Base-by-base conservation (phyloP, 2,113 vertebrate genomes). In the Bothrops jararaca region DNA sequence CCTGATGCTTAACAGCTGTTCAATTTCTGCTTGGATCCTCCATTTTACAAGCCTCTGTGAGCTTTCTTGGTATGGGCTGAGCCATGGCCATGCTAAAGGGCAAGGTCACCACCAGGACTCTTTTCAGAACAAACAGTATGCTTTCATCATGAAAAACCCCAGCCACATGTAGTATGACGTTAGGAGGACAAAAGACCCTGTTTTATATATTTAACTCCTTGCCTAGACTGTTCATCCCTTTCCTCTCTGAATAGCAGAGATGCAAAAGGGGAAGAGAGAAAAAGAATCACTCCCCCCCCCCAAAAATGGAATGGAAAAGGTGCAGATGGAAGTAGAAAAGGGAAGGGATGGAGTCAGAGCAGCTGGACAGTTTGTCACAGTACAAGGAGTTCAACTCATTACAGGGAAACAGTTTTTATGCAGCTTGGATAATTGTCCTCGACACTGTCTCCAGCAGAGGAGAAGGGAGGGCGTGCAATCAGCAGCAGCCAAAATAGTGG, bases 361-460 rank as follows among this genome's bases (percentile, higher is more conserved):
- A 95, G 89, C 93, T 91, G 58, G 56, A 74, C 80, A 92, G 89
- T 93, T 96, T 94, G 89, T 93, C 93, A 89, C 85, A 93, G 90
- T 48, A 96, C 89, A 0, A 0, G 56, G 57, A 93, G 54, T 48
- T 80, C 92, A 95, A 93, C 90, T 86, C 93, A 91, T 88, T 88
- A 93, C 5, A 92, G 85, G n/a, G 34, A 94, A 97, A 93, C 22
- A 93, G 95, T 86, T 87, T 96, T 95, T 85, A 90, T 50, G 85
- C 86, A 94, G 92, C 94, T 95, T 52, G 0, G 10, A 52, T 86
- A 93, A 94, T 50, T 22, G 2, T n/a, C 56, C 34, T 90, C 93
- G 15, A 85, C 24, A 60, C 1, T 89, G 90, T 74, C 85, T 92
- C 89, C 93, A 95, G 87, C 88, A 7, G 0, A 88, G 89, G 60